Conservation (phyloP, 1,140 invertebrate species). For the Achatina immaculata region DNA sequence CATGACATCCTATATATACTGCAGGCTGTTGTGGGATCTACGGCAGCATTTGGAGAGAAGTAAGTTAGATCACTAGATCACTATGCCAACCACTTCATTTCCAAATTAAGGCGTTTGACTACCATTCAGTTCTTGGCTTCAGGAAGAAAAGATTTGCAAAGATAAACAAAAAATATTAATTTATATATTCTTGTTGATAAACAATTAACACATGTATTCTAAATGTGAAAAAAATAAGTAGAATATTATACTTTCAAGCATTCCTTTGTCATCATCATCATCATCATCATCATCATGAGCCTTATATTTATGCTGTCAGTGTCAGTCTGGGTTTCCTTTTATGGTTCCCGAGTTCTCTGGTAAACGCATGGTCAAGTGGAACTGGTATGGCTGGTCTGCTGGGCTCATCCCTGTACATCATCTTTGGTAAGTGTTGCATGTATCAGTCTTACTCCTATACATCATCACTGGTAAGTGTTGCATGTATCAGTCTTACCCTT, state of each 20-base stretch:
- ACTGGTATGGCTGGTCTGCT: conserved; percentile 65
- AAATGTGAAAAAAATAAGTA: too few relatives aligned
- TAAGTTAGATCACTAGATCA: conserved; percentile 43
- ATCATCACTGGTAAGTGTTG: conserved; percentile 56
- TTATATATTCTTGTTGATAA: too few relatives aligned
- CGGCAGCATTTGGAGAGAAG: conserved; percentile 65
- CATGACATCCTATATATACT: too few relatives aligned
- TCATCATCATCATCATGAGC: too few relatives aligned
- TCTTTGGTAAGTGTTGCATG: conserved; percentile 51
- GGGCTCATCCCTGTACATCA: conserved; percentile 58
- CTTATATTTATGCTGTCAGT: conserved; percentile 49
- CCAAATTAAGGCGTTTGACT: too few relatives aligned
- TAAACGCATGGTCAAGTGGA: conserved; percentile 65
- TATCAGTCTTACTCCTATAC: conserved; percentile 52
- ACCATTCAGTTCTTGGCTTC: too few relatives aligned
- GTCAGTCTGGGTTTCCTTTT: conserved; percentile 59
- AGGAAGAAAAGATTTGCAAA: too few relatives aligned
- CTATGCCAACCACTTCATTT: too few relatives aligned
- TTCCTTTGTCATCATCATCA: not conserved
- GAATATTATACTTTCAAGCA: not conserved
- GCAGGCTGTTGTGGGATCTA: conserved; percentile 60
- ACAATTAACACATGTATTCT: too few relatives aligned
- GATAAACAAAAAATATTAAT: too few relatives aligned
- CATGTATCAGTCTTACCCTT: conserved; percentile 46
- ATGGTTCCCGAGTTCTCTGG: conserved; percentile 56